phyloP scores from a whole-genome alignment of 2,113 vertebrate genomes.

The Dasyurus viverrinus region DNA sequence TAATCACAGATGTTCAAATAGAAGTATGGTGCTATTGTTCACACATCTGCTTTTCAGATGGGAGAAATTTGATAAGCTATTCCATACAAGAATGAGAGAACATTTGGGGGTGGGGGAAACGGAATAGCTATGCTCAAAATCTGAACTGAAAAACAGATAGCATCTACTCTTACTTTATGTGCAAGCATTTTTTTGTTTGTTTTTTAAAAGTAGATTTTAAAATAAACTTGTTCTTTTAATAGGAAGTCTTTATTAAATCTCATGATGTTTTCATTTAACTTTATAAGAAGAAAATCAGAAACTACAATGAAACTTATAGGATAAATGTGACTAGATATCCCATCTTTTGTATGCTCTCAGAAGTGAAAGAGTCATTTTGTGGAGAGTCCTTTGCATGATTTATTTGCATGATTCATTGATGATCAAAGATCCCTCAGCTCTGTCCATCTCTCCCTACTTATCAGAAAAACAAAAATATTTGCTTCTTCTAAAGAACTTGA shows the following conservation, averaged over 20 bases:
- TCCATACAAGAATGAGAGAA: constrained; percentile 21
- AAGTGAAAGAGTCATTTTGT: constrained; percentile 70
- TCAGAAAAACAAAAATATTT: constrained; percentile 30
- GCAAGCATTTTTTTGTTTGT: constrained; percentile 46
- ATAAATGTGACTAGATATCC: constrained; percentile 65
- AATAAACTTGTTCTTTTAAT: constrained; percentile 70
- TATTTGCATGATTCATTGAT: constrained; percentile 65
- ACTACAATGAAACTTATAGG: constrained; percentile 39
- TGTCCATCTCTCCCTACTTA: constrained; percentile 72
- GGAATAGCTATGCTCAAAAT: neutral
- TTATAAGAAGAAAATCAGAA: constrained; percentile 73
- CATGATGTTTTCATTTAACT: constrained; percentile 64
- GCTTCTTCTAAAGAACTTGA: constrained; percentile 62
- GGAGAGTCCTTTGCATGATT: constrained; percentile 69
- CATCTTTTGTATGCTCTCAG: constrained; percentile 54
- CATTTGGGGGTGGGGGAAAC: too few species aligned
- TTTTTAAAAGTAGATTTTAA: constrained; percentile 68
- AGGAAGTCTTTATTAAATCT: constrained; percentile 52
- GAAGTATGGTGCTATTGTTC: neutral
- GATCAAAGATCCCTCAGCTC: constrained; percentile 61
- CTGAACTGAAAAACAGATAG: constrained; percentile 16
- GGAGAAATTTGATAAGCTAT: neutral
- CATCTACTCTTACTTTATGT: constrained; percentile 64
- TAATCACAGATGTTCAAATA: constrained; percentile 25
- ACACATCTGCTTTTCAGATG: neutral